Conservation (phyloP, 2,888 invertebrate genomes). For the Scrobipalpa atriplicella region DNA sequence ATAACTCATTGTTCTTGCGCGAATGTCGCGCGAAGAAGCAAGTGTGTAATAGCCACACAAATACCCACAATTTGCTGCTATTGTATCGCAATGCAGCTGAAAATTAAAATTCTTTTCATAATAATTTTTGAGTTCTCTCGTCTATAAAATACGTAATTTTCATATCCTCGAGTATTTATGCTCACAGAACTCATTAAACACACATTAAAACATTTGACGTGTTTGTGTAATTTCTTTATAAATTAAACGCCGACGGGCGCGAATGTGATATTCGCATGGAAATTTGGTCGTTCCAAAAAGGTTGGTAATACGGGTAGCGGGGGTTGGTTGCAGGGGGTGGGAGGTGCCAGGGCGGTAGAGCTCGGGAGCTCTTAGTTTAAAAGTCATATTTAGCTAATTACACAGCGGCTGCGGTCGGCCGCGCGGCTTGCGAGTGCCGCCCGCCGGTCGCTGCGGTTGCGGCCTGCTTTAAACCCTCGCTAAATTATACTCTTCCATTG, state of each 20-base stretch:
- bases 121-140: not conserved
- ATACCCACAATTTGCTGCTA: not conserved
- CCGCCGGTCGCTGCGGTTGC: slow-evolving; percentile 34
- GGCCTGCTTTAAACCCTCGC: slow-evolving; percentile 33
- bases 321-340: no score
- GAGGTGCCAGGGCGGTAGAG: slow-evolving; percentile 3
- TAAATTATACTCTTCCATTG: slow-evolving; percentile 25
- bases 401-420: slow-evolving; percentile 57
- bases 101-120: slow-evolving; percentile 3
- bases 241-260: slow-evolving; percentile 33
- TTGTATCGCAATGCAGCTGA: slow-evolving; percentile 15
- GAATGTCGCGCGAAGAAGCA: slow-evolving; percentile 6
- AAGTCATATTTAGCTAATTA: slow-evolving; percentile 79
- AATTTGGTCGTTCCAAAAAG: slow-evolving; percentile 62
- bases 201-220: slow-evolving; percentile 55
- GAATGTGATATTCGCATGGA: slow-evolving; percentile 52
- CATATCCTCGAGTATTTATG: not conserved
- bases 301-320: slow-evolving; percentile 48
- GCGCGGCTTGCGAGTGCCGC: slow-evolving; percentile 50
- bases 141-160: not conserved
- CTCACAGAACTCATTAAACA: slow-evolving; percentile 17
- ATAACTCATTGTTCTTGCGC: slow-evolving; percentile 15
- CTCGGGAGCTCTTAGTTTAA: slow-evolving; percentile 65
- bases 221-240: slow-evolving; percentile 54
- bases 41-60: slow-evolving; percentile 7